Percentiles rank a stretch among this genome's conserved stretches.
phyloP scores from a whole-genome alignment of 1,140 invertebrate genomes.

The Diabrotica undecimpunctata region DNA sequence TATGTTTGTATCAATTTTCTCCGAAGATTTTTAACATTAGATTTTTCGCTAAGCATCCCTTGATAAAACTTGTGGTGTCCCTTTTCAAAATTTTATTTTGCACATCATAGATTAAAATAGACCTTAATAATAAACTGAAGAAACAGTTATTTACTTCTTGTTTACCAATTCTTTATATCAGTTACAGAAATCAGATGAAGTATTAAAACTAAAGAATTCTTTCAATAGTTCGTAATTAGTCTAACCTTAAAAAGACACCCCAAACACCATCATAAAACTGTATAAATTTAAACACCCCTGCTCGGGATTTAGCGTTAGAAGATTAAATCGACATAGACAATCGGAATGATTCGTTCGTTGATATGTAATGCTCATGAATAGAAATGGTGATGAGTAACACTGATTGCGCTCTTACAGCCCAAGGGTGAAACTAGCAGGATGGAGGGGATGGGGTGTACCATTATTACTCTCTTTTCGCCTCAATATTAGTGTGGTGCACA shows the following conservation, averaged over 20 bases:
- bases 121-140: too few relatives aligned
- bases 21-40: too few relatives aligned
- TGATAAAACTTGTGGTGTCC: too few relatives aligned
- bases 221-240: background rate
- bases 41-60: too few relatives aligned
- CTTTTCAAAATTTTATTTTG: too few relatives aligned
- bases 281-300: slow-evolving; percentile 15
- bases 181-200: too few relatives aligned
- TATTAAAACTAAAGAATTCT: too few relatives aligned
- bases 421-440: slow-evolving; percentile 5
- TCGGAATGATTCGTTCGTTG: slow-evolving; percentile 19
- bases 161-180: too few relatives aligned
- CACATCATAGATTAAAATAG: too few relatives aligned
- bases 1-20: too few relatives aligned
- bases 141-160: too few relatives aligned
- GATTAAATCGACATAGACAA: slow-evolving; percentile 24
- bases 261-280: slow-evolving; percentile 6
- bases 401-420: slow-evolving; percentile 23
- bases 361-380: slow-evolving; percentile 26
- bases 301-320: slow-evolving; percentile 8
- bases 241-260: background rate
- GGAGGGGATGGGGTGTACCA: background rate
- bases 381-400: slow-evolving; percentile 27
- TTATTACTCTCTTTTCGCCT: background rate
- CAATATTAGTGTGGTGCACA: background rate